Percentiles rank a stretch among this genome's conserved stretches.
Evolutionary conservation across 2,888 invertebrate genomes (phyloP).

Genomic region (Ophioninae sp.): DNA sequence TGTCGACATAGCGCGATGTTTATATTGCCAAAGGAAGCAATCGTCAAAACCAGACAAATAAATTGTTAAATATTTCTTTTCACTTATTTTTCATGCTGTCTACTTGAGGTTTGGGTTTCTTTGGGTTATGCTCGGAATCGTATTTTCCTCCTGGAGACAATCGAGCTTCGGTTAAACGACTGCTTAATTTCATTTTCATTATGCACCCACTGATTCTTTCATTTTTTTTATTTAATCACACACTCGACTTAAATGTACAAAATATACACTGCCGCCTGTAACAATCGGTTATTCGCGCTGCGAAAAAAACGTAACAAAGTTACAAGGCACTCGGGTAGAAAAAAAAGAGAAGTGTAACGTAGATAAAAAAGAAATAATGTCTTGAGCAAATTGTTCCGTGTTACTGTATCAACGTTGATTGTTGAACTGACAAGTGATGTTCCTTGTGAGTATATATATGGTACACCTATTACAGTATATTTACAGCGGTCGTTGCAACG

Average conservation of each 20-base stretch:
- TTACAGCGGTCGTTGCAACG: not conserved
- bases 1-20: too few species aligned
- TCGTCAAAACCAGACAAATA: too few species aligned
- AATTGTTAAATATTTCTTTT: too few species aligned
- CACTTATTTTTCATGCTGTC: too few species aligned
- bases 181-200: too few species aligned
- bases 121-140: too few species aligned
- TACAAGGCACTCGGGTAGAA: not conserved
- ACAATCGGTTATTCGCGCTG: constrained; percentile 13
- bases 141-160: too few species aligned
- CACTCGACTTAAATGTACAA: constrained; percentile 34
- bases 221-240: constrained; percentile 22
- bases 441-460: constrained; percentile 7
- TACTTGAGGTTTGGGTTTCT: too few species aligned
- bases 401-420: constrained; percentile 1
- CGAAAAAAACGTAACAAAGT: not conserved
- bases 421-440: too few species aligned
- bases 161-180: too few species aligned
- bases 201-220: not conserved
- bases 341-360: not conserved
- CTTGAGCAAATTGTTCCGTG: constrained; percentile 24
- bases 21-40: too few species aligned
- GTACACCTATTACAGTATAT: constrained; percentile 10
- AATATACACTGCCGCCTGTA: constrained; percentile 27
- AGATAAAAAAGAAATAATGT: constrained; percentile 20